Percentiles rank a stretch among this genome's conserved stretches.
phyloP scores from a whole-genome alignment of 2,888 invertebrate genomes.

The Andrena chrysosceles region DNA sequence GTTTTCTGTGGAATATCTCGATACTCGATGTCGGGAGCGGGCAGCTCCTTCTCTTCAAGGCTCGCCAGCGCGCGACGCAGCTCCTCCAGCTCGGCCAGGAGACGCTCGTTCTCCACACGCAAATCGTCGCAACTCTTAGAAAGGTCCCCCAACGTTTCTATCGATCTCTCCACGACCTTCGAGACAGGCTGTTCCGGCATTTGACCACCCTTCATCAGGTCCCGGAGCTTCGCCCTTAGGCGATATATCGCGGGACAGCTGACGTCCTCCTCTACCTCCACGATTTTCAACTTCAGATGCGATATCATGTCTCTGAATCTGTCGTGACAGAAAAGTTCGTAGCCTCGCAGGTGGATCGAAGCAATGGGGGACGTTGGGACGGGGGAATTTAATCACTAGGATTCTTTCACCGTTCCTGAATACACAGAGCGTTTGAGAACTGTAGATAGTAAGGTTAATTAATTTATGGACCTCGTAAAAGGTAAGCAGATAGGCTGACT shows the following conservation, averaged over 20 bases:
- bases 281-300: constrained; percentile 73
- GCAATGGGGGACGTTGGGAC: too few relatives aligned
- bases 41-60: neutral
- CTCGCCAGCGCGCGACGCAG: constrained; percentile 18
- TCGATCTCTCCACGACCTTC: constrained; percentile 75
- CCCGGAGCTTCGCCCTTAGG: constrained; percentile 78
- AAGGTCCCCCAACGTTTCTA: constrained; percentile 75
- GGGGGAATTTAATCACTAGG: neutral
- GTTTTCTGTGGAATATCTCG: neutral
- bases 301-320: constrained; percentile 77
- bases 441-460: too few relatives aligned
- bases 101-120: constrained; percentile 71
- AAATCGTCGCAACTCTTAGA: constrained; percentile 75
- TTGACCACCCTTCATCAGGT: constrained; percentile 77
- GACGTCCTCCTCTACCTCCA: constrained; percentile 75
- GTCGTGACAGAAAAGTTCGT: constrained; percentile 1
- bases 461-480: too few relatives aligned
- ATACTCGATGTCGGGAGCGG: too few relatives aligned
- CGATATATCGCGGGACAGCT: constrained; percentile 79
- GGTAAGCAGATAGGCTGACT: too few relatives aligned
- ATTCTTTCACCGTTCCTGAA: neutral
- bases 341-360: neutral
- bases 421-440: too few relatives aligned
- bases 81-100: constrained; percentile 37
- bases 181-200: constrained; percentile 73